Base-by-base conservation (phyloP, 2,888 invertebrate species). In the Zele albiditarsus region DNA sequence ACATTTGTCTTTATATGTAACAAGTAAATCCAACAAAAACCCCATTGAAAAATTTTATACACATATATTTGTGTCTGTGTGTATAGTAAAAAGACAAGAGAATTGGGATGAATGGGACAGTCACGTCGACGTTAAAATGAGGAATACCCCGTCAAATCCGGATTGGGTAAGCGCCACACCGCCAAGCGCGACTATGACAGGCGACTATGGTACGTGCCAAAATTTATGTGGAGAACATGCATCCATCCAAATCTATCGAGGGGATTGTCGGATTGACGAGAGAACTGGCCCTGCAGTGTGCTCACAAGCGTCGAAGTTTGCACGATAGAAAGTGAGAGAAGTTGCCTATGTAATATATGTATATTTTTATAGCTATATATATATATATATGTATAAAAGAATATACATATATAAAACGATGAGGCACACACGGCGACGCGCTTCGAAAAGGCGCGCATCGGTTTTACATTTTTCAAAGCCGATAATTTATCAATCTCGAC, bases 401-500 rank as follows among this genome's bases (percentile, higher is more conserved):
- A 38, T 12, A 8, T 38, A 38, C 12, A 12, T 38, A 23, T 20
- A 23, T 20, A n/a, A 53, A 23, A 53, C 20, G 20, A 20, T 16
- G 28, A 53, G n/a, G 28, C 6, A 27, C 53, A 68, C 25, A 49
- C 10, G 28, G 31, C 49, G 28, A 53, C 49, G 68, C 31, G 31
- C 12, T 20, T 27, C 23, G 60, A 46, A 65, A 70, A 49, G 20
- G 77, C 74, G 76, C 77, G 82, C 83, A 86, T 85, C 82, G 87
- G 84, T 86, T 88, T 87, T 86, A 85, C 85, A 87, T 88, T 88
- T 88, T 86, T 87, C 86, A 87, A 70, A 83, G 80, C 78, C 81
- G 82, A 85, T 86, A 87, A 88, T 88, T 88, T 87, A 88, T 87
- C 87, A 87, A 86, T 88, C 86, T 85, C 84, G 79, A 77, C 76